Evolutionary conservation across 2,113 vertebrate species (phyloP).

Genomic region (Xiphophorus maculatus): DNA sequence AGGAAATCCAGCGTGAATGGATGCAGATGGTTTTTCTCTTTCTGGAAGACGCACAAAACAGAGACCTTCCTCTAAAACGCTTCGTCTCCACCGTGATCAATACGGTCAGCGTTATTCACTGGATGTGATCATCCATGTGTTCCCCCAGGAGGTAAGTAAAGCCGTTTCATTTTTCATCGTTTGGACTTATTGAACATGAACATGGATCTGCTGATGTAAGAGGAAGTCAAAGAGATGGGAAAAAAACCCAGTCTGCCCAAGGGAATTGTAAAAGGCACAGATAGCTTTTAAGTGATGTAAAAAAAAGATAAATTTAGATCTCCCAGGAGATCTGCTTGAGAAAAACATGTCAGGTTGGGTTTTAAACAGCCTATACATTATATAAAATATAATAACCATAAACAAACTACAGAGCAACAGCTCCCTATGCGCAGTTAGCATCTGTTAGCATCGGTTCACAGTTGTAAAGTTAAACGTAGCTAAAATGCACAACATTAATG

Average conservation of each 20-base stretch:
- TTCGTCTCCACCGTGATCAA: conserved; percentile 56
- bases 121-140: conserved; percentile 56
- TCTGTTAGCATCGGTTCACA: no score
- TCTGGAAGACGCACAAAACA: conserved; percentile 11
- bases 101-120: conserved; percentile 56
- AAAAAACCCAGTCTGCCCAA: neutral
- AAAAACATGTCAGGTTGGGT: neutral
- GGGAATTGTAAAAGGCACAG: neutral
- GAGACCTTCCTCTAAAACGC: conserved; percentile 28
- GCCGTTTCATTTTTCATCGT: conserved; percentile 27
- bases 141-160: conserved; percentile 50
- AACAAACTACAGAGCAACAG: no score
- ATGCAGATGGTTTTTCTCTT: conserved; percentile 21
- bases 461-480: no score
- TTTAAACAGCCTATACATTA: neutral
- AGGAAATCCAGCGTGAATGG: conserved; percentile 32
- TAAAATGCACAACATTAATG: no score
- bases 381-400: no score
- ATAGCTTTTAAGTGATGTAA: conserved; percentile 19
- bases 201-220: conserved; percentile 50
- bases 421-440: no score
- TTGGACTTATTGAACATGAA: conserved; percentile 35
- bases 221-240: conserved; percentile 14
- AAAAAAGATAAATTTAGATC: neutral
- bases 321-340: neutral